Percentiles rank a stretch among this genome's conserved stretches.
Conservation (phyloP, 2,888 invertebrate genomes). For the Cryptus armator region DNA sequence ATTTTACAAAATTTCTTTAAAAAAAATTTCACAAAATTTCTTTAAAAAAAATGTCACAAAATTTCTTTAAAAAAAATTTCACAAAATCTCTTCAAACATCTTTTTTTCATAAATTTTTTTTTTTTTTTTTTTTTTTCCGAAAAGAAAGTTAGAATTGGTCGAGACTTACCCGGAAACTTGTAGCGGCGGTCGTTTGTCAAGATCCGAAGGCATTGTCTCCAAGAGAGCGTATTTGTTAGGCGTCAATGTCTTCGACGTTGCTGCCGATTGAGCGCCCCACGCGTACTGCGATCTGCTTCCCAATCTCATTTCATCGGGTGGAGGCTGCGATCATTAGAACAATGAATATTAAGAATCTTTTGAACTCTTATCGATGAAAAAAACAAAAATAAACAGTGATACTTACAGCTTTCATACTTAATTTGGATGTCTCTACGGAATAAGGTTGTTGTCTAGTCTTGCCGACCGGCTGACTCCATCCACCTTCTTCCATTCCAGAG, state of each 20-base stretch:
- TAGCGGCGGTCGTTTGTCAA: conserved; percentile 79
- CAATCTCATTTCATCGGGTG: conserved; percentile 84
- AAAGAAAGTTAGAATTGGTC: conserved; percentile 33
- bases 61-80: too few relatives aligned
- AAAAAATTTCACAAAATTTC: too few relatives aligned
- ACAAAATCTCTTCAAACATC: too few relatives aligned
- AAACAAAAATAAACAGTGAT: conserved; percentile 16
- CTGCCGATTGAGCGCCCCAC: conserved; percentile 74
- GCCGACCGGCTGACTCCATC: conserved; percentile 79
- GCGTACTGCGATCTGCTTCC: conserved; percentile 84
- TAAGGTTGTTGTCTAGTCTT: conserved; percentile 79
- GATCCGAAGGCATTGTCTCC: conserved; percentile 83
- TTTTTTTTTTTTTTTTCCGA: background rate
- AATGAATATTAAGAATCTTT: background rate
- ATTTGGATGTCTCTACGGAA: conserved; percentile 86
- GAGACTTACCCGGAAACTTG: conserved; percentile 80
- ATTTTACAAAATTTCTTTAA: too few relatives aligned
- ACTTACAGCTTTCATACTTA: conserved; percentile 86
- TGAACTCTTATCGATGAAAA: too few relatives aligned
- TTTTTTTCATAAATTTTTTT: too few relatives aligned
- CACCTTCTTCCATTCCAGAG: conserved; percentile 78
- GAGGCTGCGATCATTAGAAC: conserved; percentile 78
- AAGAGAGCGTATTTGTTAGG: conserved; percentile 86
- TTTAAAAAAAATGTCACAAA: too few relatives aligned
- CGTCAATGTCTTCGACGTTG: conserved; percentile 75